Percentiles rank a stretch among this genome's conserved stretches.
Conservation (phyloP, 2,797 vertebrate genomes). For the Potorous gilbertii region DNA sequence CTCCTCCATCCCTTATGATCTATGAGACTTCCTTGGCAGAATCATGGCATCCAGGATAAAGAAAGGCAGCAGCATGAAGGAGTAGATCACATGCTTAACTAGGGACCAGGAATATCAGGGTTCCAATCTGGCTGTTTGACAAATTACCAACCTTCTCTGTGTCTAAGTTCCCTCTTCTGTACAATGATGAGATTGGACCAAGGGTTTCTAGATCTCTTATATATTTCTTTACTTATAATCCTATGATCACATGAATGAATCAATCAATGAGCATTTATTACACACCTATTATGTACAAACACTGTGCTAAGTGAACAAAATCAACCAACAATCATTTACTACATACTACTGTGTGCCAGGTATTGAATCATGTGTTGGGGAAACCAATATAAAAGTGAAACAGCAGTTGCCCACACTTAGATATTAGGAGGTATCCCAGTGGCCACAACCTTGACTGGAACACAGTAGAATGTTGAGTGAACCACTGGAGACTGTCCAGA, state of each 20-base stretch:
- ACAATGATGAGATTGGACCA: not conserved
- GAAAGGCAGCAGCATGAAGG: not conserved
- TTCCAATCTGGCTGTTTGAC: not conserved
- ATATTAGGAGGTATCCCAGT: not conserved
- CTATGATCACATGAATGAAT: not conserved
- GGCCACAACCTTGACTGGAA: not conserved
- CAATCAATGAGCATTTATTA: not conserved
- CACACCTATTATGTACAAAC: not conserved
- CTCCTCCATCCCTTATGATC: not conserved
- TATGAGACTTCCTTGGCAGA: not conserved
- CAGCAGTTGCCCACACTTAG: not conserved
- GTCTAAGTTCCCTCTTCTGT: not conserved
- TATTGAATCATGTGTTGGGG: not conserved
- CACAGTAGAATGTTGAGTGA: not conserved
- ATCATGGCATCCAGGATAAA: not conserved
- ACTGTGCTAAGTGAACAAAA: not conserved
- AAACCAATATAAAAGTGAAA: not conserved
- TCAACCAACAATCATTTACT: not conserved
- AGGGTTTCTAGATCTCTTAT: not conserved
- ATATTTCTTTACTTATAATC: not conserved
- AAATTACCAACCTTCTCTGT: not conserved
- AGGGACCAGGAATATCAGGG: not conserved
- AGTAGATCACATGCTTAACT: not conserved
- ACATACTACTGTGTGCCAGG: not conserved
- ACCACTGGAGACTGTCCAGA: not conserved